Evolutionary conservation across 2,888 invertebrate genomes (phyloP), one percentile per base, ranked within the genome.

Genomic region (Mythimna albipuncta): DNA sequence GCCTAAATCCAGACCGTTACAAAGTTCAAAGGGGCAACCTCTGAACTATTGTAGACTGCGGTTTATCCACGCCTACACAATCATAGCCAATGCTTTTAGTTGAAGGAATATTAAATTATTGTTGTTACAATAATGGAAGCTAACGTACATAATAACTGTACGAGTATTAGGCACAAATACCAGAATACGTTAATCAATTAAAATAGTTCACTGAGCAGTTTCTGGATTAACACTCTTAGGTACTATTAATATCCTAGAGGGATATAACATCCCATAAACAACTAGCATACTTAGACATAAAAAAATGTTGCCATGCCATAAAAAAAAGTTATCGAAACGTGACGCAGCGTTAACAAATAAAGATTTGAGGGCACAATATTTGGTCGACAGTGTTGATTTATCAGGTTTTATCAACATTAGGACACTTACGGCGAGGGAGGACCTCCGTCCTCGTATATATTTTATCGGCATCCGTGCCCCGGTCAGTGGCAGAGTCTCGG

Each of bases 401-500:
- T 84, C 77, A 68, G 73, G 80, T 85, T 87, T 88, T 88, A 86
- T 86, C 84, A 87, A 88, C 81, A 87, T 90, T 85, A 89, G 85
- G 87, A 88, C 88, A 88, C 89, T 89, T 79, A 87, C 85, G 85
- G 89, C 90, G 83, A 88, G 89, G 79, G 77, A 78, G 81, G 78
- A 64, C 78, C 72, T 80, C 75, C 77, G 77, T 64, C 75, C 81
- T 83, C 77, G 81, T 83, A 86, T 92, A 93, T 93, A 93, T 94
- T 93, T 93, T 93, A 93, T 93, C 91, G 92, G 78, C 89, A 89
- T 89, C 89, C 90, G 89, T 89, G 90, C 89, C 88, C 91, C 91
- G 93, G 91, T 90, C 93, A 92, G 87, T 87, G 87, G 87, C 93
- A 92, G 91, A 91, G 93, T 91, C 92, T 89, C 89, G 91, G 93